phyloP scores from a whole-genome alignment of 2,888 invertebrate species.

The Hermaeophaga mercurialis region DNA sequence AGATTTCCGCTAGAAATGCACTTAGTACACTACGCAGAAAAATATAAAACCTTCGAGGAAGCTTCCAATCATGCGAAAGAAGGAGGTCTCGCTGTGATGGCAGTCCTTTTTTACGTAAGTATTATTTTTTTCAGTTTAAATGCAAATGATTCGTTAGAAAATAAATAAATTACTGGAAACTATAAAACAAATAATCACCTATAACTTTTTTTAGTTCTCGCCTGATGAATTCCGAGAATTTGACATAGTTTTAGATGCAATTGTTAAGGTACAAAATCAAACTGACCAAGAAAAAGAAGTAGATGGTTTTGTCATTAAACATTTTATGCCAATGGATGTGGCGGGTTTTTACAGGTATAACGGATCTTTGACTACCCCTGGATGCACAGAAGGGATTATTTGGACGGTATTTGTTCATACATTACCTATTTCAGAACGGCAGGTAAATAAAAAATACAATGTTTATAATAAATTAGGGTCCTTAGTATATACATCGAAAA shows the following conservation, averaged over 20 bases:
- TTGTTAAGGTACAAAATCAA: slow-evolving; percentile 44
- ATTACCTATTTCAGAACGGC: slow-evolving; percentile 58
- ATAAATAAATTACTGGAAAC: too few relatives aligned
- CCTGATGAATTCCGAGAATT: slow-evolving; percentile 53
- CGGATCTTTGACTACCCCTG: slow-evolving; percentile 78
- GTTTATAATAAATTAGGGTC: too few relatives aligned
- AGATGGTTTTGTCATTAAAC: slow-evolving; percentile 50
- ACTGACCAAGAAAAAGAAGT: slow-evolving; percentile 36
- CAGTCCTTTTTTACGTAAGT: slow-evolving; percentile 65
- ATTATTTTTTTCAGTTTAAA: neutral
- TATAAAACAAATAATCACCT: too few relatives aligned
- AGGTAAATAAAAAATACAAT: too few relatives aligned
- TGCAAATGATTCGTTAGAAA: too few relatives aligned
- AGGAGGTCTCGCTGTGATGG: slow-evolving; percentile 68
- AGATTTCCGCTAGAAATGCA: slow-evolving; percentile 70
- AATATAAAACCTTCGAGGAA: slow-evolving; percentile 58
- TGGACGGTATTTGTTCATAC: slow-evolving; percentile 71
- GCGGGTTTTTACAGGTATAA: slow-evolving; percentile 62
- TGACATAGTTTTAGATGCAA: slow-evolving; percentile 47
- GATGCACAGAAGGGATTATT: slow-evolving; percentile 73
- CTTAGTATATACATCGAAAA: too few relatives aligned
- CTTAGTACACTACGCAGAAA: slow-evolving; percentile 67
- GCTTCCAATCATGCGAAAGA: slow-evolving; percentile 58
- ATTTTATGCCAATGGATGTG: slow-evolving; percentile 63
- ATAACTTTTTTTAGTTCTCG: slow-evolving; percentile 51